Percentiles rank a stretch among this genome's conserved stretches.
Conservation (phyloP, 1,140 invertebrate species). For the Leptinotarsa lineolata region DNA sequence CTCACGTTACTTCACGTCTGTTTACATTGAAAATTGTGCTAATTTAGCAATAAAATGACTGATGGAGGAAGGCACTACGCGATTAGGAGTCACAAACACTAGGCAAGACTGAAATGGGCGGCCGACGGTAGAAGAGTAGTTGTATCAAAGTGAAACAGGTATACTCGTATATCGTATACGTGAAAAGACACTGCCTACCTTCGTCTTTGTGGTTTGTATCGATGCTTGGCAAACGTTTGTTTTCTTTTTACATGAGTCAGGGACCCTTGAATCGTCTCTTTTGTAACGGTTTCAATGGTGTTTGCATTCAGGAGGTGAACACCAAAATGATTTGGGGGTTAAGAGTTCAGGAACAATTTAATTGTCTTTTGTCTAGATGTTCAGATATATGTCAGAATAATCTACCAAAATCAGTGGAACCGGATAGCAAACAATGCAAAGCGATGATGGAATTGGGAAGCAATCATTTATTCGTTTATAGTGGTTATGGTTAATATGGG, state of each 20-base stretch:
- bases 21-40: conserved; percentile 2
- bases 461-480: too few relatives aligned
- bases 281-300: conserved; percentile 16
- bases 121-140: neutral
- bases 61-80: conserved; percentile 1
- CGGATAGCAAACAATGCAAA: too few relatives aligned
- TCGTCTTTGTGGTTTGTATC: conserved; percentile 20
- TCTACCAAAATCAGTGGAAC: too few relatives aligned
- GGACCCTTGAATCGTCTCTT: conserved; percentile 4
- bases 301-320: neutral
- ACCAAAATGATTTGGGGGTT: neutral
- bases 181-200: neutral
- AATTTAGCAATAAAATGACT: neutral
- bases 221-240: conserved; percentile 14
- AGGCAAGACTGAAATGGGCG: neutral
- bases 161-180: conserved; percentile 13
- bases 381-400: too few relatives aligned
- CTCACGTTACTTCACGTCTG: neutral
- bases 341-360: neutral
- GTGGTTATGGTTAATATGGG: too few relatives aligned
- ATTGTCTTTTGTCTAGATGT: too few relatives aligned
- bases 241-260: conserved; percentile 21
- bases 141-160: conserved; percentile 23
- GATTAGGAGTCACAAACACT: neutral
- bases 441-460: too few relatives aligned